phyloP scores from a whole-genome alignment of 2,888 invertebrate genomes.

The Celastrina argiolus region DNA sequence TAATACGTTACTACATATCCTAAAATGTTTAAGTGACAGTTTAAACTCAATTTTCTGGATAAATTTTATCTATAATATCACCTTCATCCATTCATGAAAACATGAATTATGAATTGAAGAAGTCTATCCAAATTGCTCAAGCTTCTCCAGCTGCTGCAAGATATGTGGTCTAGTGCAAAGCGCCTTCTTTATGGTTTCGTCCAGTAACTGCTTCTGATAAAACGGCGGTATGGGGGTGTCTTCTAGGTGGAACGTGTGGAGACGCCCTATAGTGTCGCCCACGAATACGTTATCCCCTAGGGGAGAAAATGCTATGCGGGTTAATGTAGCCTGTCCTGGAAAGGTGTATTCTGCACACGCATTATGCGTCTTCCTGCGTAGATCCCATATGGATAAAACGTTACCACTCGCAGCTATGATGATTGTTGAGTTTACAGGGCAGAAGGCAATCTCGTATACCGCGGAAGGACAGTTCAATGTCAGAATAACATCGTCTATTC shows the following conservation, averaged over 20 bases:
- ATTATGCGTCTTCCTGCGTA: conserved; percentile 83
- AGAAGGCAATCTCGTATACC: conserved; percentile 81
- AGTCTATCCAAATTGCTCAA: conserved; percentile 55
- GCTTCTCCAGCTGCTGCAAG: conserved; percentile 78
- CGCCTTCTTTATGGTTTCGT: conserved; percentile 80
- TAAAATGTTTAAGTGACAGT: no score
- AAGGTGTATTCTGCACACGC: conserved; percentile 80
- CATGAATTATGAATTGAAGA: no score
- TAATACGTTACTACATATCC: no score
- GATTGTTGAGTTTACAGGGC: conserved; percentile 86
- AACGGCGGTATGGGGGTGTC: conserved; percentile 86
- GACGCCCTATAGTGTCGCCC: conserved; percentile 81
- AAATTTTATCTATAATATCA: no score
- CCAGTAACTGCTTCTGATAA: conserved; percentile 81
- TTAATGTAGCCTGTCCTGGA: conserved; percentile 61
- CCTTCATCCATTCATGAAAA: no score
- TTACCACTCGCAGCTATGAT: conserved; percentile 82
- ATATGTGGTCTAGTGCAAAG: conserved; percentile 81
- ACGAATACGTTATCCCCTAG: conserved; percentile 84
- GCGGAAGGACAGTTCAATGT: conserved; percentile 69
- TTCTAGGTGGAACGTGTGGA: conserved; percentile 83
- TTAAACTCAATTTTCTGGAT: no score
- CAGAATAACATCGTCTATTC: conserved; percentile 80
- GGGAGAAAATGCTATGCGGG: conserved; percentile 79
- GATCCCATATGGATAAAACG: conserved; percentile 87